Conservation (phyloP, 2,113 vertebrate genomes). For the Perognathus longimembris region DNA sequence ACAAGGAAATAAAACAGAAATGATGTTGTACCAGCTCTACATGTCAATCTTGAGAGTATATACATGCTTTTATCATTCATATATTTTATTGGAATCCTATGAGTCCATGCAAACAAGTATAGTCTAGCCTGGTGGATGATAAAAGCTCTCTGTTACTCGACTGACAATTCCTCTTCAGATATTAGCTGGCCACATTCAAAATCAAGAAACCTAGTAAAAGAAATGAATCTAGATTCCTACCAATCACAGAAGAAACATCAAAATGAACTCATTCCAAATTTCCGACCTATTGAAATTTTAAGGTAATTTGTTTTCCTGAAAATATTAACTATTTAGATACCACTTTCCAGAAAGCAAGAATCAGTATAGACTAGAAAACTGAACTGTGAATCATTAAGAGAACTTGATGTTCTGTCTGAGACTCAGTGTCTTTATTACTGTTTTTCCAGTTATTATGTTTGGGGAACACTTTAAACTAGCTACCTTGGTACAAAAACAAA, state of each 20-base stretch:
- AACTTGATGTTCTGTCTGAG: background rate
- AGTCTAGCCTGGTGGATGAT: background rate
- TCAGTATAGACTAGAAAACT: background rate
- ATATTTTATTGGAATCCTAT: background rate
- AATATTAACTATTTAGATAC: background rate
- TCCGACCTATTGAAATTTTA: background rate
- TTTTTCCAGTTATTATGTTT: background rate
- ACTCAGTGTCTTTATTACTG: background rate
- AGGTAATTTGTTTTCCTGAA: accelerated
- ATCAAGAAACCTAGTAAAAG: background rate
- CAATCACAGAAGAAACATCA: background rate
- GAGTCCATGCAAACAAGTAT: background rate
- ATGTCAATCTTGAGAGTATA: background rate
- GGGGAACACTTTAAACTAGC: background rate
- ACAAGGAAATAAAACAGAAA: background rate
- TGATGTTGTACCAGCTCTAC: background rate
- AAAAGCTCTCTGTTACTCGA: background rate
- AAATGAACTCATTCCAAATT: background rate
- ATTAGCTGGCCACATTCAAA: background rate
- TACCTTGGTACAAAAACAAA: background rate
- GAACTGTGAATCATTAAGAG: background rate
- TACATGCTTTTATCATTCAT: background rate
- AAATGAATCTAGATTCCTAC: background rate
- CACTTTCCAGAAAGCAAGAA: background rate
- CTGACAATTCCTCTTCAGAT: background rate